Conservation (phyloP, 2,797 vertebrate species). For the Oreonectes daqikongensis region DNA sequence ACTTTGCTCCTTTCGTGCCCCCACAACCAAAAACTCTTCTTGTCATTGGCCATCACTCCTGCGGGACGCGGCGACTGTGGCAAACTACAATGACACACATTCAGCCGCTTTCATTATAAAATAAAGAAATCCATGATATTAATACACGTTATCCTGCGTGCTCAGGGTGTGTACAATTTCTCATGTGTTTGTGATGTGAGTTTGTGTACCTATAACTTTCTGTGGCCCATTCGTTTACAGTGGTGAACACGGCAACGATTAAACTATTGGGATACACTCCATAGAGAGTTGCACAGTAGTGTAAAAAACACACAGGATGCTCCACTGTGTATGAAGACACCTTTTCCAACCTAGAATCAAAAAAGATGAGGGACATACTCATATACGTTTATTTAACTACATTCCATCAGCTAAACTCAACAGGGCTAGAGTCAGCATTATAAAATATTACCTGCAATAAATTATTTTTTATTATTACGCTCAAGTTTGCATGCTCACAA, state of each 20-base stretch:
- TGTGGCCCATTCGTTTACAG: rapidly evolving
- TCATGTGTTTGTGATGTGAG: neutral
- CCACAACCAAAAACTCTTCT: conserved; percentile 70
- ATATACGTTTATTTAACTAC: neutral
- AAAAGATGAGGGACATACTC: neutral
- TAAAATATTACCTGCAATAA: neutral
- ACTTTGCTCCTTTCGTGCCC: rapidly evolving
- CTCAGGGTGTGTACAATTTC: neutral
- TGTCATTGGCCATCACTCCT: conserved; percentile 55
- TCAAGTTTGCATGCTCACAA: too few species aligned
- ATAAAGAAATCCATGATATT: neutral
- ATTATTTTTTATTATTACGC: too few species aligned
- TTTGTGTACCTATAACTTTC: neutral
- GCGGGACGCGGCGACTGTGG: rapidly evolving
- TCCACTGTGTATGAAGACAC: conserved; percentile 31
- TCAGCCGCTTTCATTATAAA: neutral
- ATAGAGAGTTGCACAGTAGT: conserved; percentile 62
- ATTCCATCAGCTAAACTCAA: neutral
- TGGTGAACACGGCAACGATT: neutral
- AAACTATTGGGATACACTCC: rapidly evolving
- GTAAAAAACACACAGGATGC: conserved; percentile 26
- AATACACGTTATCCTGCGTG: too few species aligned
- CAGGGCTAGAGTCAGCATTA: neutral
- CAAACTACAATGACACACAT: conserved; percentile 60
- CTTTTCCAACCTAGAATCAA: conserved; percentile 65